Base-by-base conservation (phyloP, 2,113 vertebrate genomes). In the Arothron firmamentum region DNA sequence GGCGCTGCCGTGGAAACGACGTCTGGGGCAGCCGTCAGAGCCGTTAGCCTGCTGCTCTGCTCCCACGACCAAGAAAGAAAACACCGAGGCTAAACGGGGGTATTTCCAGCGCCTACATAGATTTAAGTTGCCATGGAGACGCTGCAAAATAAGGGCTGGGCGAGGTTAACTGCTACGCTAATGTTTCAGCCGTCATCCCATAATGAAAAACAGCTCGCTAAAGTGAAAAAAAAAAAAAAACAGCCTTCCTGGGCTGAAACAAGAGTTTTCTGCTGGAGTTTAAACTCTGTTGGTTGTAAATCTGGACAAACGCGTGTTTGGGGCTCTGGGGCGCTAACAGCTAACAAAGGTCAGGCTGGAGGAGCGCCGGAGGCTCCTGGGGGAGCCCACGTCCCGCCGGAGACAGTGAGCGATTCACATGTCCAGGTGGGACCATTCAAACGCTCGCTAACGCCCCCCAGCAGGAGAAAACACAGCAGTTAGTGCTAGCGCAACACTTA, bases 61-160 rank as follows among this genome's bases (percentile, higher is more conserved):
- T 42, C 55, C 15, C 75, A 72, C 1, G 21, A 15, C 5, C 6
- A 55, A 18, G 71, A 52, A 60, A 67, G 59, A 51, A 61, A 45
- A 42, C 38, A 5, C 70, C 74, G 65, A 65, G 72, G 67, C 54
- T 55, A 73, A 81, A 83, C 69, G 77, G 72, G 77, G 79, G 78
- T 54, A 79, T 90, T 89, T 88, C 85, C 82, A 80, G 78, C 20
- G 60, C 78, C 75, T 67, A 68, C 75, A 76, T 75, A 82, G 74
- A 75, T 86, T 85, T 71, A 58, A 57, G 86, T 89, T 87, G 63
- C 84, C 73, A 80, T 88, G 80, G 86, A 67, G 69, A 83, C 65
- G 48, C 50, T 53, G 62, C 81, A 87, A 85, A 87, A 88, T 81
- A 86, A 85, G 72, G 78, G 81, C 65, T 48, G 81, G 72, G 77